phyloP scores from a whole-genome alignment of 2,797 vertebrate species.

The Leptatherina wallacei region DNA sequence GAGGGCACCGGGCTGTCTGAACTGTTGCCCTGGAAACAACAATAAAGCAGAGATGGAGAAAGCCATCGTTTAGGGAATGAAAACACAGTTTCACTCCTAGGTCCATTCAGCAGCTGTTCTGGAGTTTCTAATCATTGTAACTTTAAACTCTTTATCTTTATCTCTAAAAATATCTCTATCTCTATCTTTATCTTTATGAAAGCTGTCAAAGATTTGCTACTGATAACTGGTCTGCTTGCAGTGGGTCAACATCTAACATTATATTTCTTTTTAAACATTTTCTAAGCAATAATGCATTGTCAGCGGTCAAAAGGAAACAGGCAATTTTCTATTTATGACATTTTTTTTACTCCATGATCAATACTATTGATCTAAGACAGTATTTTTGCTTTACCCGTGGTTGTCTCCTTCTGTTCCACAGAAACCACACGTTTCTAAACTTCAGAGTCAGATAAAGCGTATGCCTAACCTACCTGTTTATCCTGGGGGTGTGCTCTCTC shows the following conservation, averaged over 20 bases:
- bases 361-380: background rate
- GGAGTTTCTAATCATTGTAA: background rate
- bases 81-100: background rate
- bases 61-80: background rate
- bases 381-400: background rate
- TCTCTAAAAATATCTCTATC: background rate
- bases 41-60: constrained; percentile 4
- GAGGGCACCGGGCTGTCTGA: constrained; percentile 97
- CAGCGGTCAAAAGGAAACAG: no score
- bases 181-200: background rate
- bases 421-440: background rate
- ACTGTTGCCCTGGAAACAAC: constrained; percentile 88
- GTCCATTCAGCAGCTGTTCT: background rate
- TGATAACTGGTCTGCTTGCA: no score
- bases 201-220: background rate
- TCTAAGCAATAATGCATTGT: no score
- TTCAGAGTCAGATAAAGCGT: background rate
- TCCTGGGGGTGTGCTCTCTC: constrained; percentile 84
- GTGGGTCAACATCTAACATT: background rate
- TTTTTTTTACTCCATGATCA: background rate
- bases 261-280: no score
- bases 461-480: constrained; percentile 83
- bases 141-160: no score
- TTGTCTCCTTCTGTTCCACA: background rate
- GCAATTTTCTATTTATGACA: no score